Evolutionary conservation across 1,140 invertebrate species (phyloP), one percentile per base, ranked within the genome.

Genomic region (Heliconius hermathena): DNA sequence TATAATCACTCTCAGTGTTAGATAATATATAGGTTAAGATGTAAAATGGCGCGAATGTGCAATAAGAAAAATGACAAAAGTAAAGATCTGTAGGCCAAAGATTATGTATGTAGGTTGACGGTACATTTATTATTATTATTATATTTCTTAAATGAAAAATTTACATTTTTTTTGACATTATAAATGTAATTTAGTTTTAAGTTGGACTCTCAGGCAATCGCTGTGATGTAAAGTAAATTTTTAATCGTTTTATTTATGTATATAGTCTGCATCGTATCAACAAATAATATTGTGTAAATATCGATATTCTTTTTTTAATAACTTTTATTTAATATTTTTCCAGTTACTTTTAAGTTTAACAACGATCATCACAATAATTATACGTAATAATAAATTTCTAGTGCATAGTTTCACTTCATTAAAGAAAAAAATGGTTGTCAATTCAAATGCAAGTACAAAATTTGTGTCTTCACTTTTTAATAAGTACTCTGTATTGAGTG

Each of bases 31-130:
- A 81, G 78, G 83, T 79, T 81, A 77, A 82, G 22, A 80, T 52
- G 78, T 70, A 79, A 82, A 80, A 82, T 81, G 85, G 85, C 86
- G 86, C 84, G 81, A 80, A 78, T 81, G 91, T 91, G 91, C 89
- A 90, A 91, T 90, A 86, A 79, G 49, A 80, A 72, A 83, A 84
- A 87, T 90, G 90, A 91, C 88, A 90, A 89, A 75, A 82, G 78
- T 82, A 85, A 91, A 93, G 93, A 93, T 94, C 91, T 94, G 93
- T 85, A 89, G 87, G 90, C 92, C 92, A 93, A 93, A 93, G 92
- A 93, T 91, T 92, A 87, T 74, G 77, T 92, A 87, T 76, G 77
- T 88, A 91, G 90, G 87, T 87, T 87, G 82, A 86, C 84, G 83
- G 83, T 85, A 81, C 82, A 85, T 88, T 66, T 66, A 29, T 66